Percentiles rank a stretch among this genome's conserved stretches.
These are phyloP conservation scores for Leucophora obtusa DNA, from an alignment of 2,888 invertebrate species.

Conservation along the genomic window DNA sequence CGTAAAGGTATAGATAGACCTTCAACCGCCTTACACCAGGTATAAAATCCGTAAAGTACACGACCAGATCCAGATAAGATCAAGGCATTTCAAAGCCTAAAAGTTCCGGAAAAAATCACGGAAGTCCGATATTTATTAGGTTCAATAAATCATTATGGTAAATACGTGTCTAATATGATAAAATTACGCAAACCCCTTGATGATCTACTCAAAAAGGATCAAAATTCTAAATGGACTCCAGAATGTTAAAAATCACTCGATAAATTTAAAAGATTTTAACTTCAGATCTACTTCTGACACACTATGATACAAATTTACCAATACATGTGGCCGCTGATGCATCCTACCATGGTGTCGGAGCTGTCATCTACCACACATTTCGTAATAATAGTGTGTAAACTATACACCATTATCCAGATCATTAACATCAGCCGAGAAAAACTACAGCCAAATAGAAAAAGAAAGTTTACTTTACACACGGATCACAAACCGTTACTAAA, in stretches of 20 bases:
- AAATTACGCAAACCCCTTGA: constrained; percentile 8
- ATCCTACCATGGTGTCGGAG: too few relatives aligned
- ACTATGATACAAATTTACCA: too few relatives aligned
- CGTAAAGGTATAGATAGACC: constrained; percentile 10
- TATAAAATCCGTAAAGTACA: constrained; percentile 58
- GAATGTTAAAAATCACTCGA: constrained; percentile 4
- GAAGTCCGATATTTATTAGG: background rate
- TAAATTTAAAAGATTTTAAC: constrained; percentile 19
- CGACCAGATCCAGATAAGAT: constrained; percentile 14
- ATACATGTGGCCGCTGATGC: too few relatives aligned
- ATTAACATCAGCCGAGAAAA: too few relatives aligned
- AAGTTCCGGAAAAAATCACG: constrained; percentile 14
- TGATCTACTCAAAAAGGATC: constrained; percentile 12
- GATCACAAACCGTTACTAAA: too few relatives aligned
- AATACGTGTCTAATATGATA: constrained; percentile 13
- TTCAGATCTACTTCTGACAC: constrained; percentile 12
- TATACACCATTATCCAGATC: too few relatives aligned
- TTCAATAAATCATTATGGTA: background rate
- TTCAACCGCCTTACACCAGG: constrained; percentile 62
- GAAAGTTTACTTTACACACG: too few relatives aligned
- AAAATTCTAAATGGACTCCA: background rate
- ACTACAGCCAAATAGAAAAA: too few relatives aligned
- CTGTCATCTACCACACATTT: too few relatives aligned
- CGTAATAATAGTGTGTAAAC: too few relatives aligned
- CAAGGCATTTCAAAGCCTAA: constrained; percentile 29